Percentiles rank a stretch among this genome's conserved stretches.
Conservation (phyloP, 2,888 invertebrate species). For the Schizotus pectinicornis region DNA sequence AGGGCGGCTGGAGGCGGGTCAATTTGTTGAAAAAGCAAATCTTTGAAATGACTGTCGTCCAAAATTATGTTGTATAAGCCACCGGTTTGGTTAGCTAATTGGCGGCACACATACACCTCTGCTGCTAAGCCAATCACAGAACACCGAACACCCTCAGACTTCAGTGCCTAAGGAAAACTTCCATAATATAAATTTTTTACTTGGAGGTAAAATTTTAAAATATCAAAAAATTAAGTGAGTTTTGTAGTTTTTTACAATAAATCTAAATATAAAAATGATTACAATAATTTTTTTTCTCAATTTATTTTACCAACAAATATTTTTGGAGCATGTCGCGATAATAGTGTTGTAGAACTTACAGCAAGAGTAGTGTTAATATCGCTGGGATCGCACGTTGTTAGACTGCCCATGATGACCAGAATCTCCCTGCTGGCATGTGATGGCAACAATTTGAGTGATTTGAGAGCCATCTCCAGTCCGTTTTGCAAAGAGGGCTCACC, state of each 20-base stretch:
- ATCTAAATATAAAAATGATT: slow-evolving; percentile 5
- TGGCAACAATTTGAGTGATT: slow-evolving; percentile 86
- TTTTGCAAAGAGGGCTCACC: slow-evolving; percentile 98
- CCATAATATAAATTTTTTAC: too few relatives aligned
- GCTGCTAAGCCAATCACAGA: slow-evolving; percentile 96
- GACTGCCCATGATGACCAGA: slow-evolving; percentile 87
- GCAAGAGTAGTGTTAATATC: slow-evolving; percentile 87
- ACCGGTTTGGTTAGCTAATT: slow-evolving; percentile 83
- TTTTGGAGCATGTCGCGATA: too few relatives aligned
- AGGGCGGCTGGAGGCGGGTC: slow-evolving; percentile 77
- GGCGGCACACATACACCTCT: slow-evolving; percentile 90
- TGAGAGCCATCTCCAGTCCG: slow-evolving; percentile 85
- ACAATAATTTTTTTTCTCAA: too few relatives aligned
- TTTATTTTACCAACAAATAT: too few relatives aligned
- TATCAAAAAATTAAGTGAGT: not conserved
- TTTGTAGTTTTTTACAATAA: not conserved
- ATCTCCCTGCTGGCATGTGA: slow-evolving; percentile 95
- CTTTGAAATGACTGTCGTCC: slow-evolving; percentile 79
- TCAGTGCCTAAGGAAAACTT: slow-evolving; percentile 66
- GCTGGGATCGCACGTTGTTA: slow-evolving; percentile 96
- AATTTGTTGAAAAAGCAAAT: slow-evolving; percentile 69
- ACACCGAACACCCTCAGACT: slow-evolving; percentile 84
- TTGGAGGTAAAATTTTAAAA: too few relatives aligned
- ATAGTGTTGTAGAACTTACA: slow-evolving; percentile 57
- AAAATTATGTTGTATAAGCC: slow-evolving; percentile 88